Percentiles rank a stretch among this genome's conserved stretches.
Conservation (phyloP, 2,113 vertebrate species). For the Ciconia maguari region DNA sequence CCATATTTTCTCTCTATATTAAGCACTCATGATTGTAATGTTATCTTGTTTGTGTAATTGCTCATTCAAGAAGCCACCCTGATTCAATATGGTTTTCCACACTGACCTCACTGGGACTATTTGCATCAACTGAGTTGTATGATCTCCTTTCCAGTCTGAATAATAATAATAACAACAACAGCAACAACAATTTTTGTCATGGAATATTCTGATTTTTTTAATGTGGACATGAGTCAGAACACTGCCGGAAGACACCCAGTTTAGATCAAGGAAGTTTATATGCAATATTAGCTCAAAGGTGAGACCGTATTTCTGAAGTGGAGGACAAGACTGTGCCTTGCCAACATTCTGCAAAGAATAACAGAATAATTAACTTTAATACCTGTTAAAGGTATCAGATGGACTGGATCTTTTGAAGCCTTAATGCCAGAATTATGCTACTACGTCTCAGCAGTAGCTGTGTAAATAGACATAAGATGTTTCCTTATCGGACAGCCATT, state of each 20-base stretch:
- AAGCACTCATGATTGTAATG: neutral
- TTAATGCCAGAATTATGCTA: neutral
- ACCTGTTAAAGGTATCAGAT: neutral
- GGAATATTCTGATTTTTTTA: neutral
- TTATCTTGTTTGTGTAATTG: neutral
- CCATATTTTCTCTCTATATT: neutral
- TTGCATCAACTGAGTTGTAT: neutral
- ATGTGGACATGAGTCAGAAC: neutral
- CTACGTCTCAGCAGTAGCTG: neutral
- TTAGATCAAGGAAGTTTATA: neutral
- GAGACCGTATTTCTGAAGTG: neutral
- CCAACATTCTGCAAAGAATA: neutral
- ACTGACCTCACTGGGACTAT: neutral
- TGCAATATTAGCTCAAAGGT: neutral
- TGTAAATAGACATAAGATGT: neutral
- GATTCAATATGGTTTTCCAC: neutral
- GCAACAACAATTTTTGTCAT: neutral
- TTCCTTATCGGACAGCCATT: accelerated
- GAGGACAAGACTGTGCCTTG: neutral
- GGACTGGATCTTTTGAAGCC: neutral
- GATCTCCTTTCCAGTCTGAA: neutral
- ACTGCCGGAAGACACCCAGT: neutral
- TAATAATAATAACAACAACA: neutral
- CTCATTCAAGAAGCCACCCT: neutral
- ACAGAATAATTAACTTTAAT: too few relatives aligned